A percentile compares a stretch with the other conserved stretches of the same genome.
These are phyloP conservation scores for Zapornia atra DNA, from an alignment of 2,113 vertebrate genomes.

Conservation along the genomic window DNA sequence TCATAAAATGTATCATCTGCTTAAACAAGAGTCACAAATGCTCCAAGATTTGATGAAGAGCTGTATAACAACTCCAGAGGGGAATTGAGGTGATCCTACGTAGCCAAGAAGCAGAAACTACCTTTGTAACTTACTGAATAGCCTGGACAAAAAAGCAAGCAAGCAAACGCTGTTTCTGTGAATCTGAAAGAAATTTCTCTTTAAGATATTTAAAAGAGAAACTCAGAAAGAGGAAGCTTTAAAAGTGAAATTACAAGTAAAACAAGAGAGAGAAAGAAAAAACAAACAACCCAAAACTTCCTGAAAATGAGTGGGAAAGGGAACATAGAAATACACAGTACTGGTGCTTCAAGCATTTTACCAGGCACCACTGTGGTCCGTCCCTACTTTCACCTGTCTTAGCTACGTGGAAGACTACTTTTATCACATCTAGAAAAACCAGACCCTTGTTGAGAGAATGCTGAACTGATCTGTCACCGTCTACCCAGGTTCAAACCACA, in stretches of 20 bases:
- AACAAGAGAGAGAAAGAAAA: not conserved
- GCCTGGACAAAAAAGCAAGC: not conserved
- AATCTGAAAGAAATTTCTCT: not conserved
- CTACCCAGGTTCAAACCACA: not conserved
- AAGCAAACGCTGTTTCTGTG: not conserved
- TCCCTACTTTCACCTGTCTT: not conserved
- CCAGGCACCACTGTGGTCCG: not conserved
- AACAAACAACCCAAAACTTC: not conserved
- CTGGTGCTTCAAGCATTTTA: not conserved
- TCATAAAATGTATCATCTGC: not conserved
- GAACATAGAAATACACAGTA: not conserved
- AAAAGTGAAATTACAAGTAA: conserved; percentile 20
- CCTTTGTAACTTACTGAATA: not conserved
- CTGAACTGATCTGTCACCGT: fast-evolving
- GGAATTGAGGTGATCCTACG: not conserved
- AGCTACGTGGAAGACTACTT: not conserved
- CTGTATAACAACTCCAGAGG: not conserved
- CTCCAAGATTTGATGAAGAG: not conserved
- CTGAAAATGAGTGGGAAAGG: not conserved
- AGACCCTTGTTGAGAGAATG: not conserved
- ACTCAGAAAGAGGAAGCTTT: not conserved
- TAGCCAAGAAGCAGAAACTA: not conserved
- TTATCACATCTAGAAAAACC: not conserved
- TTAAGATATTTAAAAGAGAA: not conserved
- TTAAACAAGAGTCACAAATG: not conserved